These are phyloP conservation scores for Aptenodytes patagonicus DNA, from an alignment of 2,113 vertebrate genomes.

Conservation along the genomic window DNA sequence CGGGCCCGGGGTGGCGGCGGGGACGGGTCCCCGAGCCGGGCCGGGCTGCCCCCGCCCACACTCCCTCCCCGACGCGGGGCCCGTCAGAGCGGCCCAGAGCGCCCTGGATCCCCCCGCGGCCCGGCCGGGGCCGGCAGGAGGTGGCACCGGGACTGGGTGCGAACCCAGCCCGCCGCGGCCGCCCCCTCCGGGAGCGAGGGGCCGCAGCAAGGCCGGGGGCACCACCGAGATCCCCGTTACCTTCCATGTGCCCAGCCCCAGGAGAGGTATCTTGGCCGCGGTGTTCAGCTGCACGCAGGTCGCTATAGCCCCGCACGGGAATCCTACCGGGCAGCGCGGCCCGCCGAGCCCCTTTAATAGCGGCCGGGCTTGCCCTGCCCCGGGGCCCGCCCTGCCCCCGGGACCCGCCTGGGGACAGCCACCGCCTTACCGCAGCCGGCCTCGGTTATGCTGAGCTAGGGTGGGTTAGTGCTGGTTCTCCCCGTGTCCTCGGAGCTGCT, in stretches of 20 bases:
- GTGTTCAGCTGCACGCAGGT: conserved; percentile 67
- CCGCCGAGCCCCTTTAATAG: neutral
- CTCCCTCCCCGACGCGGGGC: neutral
- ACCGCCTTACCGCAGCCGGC: neutral
- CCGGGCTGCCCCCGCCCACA: neutral
- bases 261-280: conserved; percentile 73
- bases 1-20: neutral
- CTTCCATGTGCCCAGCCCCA: conserved; percentile 89
- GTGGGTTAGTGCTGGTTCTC: neutral
- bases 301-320: neutral
- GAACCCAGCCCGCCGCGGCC: too few species aligned
- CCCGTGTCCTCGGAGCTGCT: too few species aligned
- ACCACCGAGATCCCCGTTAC: neutral
- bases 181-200: too few species aligned
- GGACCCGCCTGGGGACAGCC: neutral
- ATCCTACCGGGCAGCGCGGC: accelerated
- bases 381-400: too few species aligned
- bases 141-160: too few species aligned
- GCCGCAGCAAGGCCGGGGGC: neutral
- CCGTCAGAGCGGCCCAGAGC: neutral
- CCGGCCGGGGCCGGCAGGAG: neutral
- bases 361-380: accelerated
- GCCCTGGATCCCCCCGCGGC: too few species aligned
- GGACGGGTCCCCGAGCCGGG: neutral
- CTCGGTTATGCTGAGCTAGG: accelerated